Conservation (phyloP, 2,888 invertebrate species). For the Phaonia tiefii region DNA sequence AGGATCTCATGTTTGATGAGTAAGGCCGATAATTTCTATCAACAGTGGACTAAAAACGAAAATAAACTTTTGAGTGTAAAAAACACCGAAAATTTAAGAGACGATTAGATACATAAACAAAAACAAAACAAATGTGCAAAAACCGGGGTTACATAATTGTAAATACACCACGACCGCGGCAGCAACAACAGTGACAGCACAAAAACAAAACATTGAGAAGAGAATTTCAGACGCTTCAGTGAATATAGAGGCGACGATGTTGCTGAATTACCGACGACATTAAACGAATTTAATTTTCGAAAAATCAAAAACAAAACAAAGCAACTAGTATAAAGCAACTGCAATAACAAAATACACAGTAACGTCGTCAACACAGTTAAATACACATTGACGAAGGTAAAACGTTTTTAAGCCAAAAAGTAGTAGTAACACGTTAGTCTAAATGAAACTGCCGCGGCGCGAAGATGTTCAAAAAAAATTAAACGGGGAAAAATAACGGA, state of each 20-base stretch:
- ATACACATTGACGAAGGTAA: background rate
- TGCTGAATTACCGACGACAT: conserved; percentile 22
- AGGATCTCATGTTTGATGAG: no score
- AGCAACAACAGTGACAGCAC: conserved; percentile 7
- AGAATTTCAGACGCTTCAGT: conserved; percentile 55
- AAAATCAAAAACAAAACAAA: conserved; percentile 34
- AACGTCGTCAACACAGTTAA: background rate
- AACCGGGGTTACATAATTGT: conserved; percentile 61
- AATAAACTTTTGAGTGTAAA: no score
- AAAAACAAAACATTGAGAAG: background rate
- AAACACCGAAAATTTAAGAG: no score
- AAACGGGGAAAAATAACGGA: conserved; percentile 3
- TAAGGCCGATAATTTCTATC: no score
- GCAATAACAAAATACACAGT: background rate
- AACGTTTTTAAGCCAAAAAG: conserved; percentile 64
- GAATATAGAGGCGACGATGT: conserved; percentile 43
- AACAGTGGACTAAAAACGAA: no score
- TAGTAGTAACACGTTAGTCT: conserved; percentile 63
- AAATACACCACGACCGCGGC: conserved; percentile 20
- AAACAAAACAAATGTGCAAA: background rate
- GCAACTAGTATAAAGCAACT: conserved; percentile 9
- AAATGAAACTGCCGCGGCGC: conserved; percentile 64
- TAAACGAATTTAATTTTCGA: conserved; percentile 51
- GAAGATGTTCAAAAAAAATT: conserved; percentile 63
- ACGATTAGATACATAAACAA: no score